phyloP scores from a whole-genome alignment of 2,797 vertebrate genomes.

The Antennarius maculatus region DNA sequence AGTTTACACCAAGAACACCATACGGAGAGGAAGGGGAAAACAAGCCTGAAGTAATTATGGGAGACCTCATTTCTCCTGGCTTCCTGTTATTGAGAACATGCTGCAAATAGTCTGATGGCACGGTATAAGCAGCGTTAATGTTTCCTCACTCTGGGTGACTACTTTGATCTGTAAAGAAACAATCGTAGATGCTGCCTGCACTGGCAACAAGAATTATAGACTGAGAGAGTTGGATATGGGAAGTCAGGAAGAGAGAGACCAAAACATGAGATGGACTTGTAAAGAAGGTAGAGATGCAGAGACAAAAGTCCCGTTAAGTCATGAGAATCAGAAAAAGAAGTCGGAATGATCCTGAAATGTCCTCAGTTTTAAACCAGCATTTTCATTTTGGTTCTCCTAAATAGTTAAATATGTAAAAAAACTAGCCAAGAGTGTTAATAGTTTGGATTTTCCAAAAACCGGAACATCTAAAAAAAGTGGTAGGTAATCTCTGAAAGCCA shows the following conservation, averaged over 20 bases:
- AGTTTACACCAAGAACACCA: conserved; percentile 55
- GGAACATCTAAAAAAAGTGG: too few relatives aligned
- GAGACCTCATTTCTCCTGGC: conserved; percentile 72
- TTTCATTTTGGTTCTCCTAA: too few relatives aligned
- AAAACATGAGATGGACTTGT: background rate
- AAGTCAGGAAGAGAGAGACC: background rate
- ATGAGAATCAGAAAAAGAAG: background rate
- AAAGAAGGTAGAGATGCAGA: background rate
- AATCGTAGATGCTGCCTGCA: conserved; percentile 27
- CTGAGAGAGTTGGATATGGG: conserved; percentile 1
- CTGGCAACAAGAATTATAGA: conserved; percentile 14
- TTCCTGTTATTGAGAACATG: conserved; percentile 82
- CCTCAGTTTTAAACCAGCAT: too few relatives aligned
- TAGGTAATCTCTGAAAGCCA: too few relatives aligned
- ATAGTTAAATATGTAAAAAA: too few relatives aligned
- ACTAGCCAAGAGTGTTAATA: too few relatives aligned
- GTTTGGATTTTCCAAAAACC: too few relatives aligned
- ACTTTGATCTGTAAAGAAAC: conserved; percentile 72
- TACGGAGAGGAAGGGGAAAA: conserved; percentile 62
- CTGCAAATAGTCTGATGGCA: conserved; percentile 71
- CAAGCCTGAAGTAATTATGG: conserved; percentile 64
- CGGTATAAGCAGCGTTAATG: conserved; percentile 71
- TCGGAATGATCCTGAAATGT: conserved; percentile 1
- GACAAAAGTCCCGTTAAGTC: background rate
- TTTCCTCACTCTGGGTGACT: conserved; percentile 57